Evolutionary conservation across 1,140 invertebrate genomes (phyloP).

Genomic region (Linepithema humile): DNA sequence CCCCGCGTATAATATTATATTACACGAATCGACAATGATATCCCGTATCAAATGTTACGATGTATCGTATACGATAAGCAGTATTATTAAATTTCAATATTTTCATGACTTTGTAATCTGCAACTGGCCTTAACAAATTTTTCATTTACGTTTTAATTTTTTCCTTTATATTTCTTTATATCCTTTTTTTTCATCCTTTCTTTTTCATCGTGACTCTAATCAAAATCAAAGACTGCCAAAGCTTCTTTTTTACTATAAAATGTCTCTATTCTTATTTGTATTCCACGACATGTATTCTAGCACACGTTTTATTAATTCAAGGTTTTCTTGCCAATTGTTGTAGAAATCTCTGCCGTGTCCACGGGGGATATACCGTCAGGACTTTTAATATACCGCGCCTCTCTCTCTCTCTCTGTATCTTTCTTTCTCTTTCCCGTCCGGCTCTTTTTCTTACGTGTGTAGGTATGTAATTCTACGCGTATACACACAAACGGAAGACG

Average conservation of each 20-base stretch:
- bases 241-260: too few relatives aligned
- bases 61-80: not conserved
- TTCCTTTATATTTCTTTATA: too few relatives aligned
- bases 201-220: not conserved
- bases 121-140: too few relatives aligned
- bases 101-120: too few relatives aligned
- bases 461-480: constrained; percentile 10
- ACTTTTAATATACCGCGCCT: constrained; percentile 14
- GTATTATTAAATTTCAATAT: not conserved
- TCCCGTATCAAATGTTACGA: not conserved
- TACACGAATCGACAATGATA: not conserved
- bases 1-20: not conserved
- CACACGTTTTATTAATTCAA: not conserved
- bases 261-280: not conserved
- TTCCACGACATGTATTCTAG: not conserved
- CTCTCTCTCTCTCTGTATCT: not conserved
- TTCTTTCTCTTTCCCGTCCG: not conserved
- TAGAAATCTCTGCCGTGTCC: not conserved
- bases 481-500: constrained; percentile 60
- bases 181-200: not conserved
- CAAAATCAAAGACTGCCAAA: not conserved
- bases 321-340: not conserved
- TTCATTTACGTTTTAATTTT: too few relatives aligned
- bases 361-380: not conserved
- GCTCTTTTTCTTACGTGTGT: not conserved